phyloP scores from a whole-genome alignment of 2,113 vertebrate species.

The Brachyhypopomus occidentalis region DNA sequence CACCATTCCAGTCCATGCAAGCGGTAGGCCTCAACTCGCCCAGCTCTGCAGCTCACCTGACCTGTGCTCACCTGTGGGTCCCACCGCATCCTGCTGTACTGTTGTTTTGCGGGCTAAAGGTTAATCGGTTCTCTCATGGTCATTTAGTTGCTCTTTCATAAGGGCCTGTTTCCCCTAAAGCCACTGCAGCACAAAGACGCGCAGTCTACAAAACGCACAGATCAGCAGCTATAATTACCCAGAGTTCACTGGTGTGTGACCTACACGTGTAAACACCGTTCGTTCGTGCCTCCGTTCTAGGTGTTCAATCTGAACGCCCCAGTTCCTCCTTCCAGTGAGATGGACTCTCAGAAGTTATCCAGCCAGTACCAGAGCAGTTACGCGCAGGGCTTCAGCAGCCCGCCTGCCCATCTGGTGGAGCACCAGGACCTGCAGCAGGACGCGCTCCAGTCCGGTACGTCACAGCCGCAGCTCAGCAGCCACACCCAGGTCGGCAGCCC shows the following conservation, averaged over 20 bases:
- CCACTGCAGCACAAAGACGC: no score
- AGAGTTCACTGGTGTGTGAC: neutral
- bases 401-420: conserved; percentile 81
- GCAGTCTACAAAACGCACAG: no score
- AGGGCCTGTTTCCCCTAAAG: neutral
- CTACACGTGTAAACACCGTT: neutral
- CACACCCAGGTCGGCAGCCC: no score
- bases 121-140: neutral
- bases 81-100: neutral
- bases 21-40: conserved; percentile 79
- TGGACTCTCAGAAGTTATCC: conserved; percentile 88
- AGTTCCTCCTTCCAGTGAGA: conserved; percentile 89
- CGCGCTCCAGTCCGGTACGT: conserved; percentile 90
- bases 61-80: conserved; percentile 12
- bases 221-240: no score
- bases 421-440: conserved; percentile 93
- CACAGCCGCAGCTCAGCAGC: no score
- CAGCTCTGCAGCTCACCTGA: neutral
- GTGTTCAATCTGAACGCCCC: conserved; percentile 97
- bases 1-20: conserved; percentile 99
- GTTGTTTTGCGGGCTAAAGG: neutral
- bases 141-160: neutral
- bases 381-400: conserved; percentile 86
- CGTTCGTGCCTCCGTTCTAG: conserved; percentile 61
- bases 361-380: conserved; percentile 90